Evolutionary conservation across 1,140 invertebrate species (phyloP), one percentile per base, ranked within the genome.

Genomic region (Orchestia grillus): DNA sequence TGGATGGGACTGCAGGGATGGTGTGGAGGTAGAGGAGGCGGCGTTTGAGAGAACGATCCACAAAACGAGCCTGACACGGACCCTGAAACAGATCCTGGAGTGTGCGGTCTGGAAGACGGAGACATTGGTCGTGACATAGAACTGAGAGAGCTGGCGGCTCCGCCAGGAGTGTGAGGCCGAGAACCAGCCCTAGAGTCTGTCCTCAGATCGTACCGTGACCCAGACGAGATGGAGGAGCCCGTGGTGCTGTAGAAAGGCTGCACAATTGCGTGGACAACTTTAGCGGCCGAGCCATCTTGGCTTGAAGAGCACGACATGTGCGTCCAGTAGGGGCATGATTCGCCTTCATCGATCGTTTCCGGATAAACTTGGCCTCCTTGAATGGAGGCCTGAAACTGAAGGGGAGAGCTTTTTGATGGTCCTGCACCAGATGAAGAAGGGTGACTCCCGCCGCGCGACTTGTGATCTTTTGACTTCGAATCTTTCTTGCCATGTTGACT

Each of bases 401-500:
- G 92, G 44, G 92, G 92, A 47, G 92, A 94, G 92, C 92, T 47
- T 47, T 94, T 94, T 44, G 92, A 94, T 47, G 92, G 44, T 28
- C 92, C 92, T 8, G 92, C 19, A n/a, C 92, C 92, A 45, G 92
- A n/a, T 44, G 92, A 94, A 16, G 44, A 44, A 90, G 88, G 88
- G 88, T 90, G 88, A n/a, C 11, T 94, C 36, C 92, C 92, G 40
- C 92, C 92, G 44, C 92, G 92, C 43, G 92, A 94, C 41, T 94
- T 94, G 11, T 47, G 43, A 44, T 94, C 92, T 45, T 94, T 94
- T 11, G 92, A 94, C 44, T 94, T 94, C 40, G 92, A 94, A 94
- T 94, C 92, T 94, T 94, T 94, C 47, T 94, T 94, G 92, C 92
- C 92, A 94, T 94, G 92, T n/a, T 94, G 92, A 94, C 92, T 94